Base-by-base conservation (phyloP, 2,888 invertebrate genomes). In the Thereva unica region DNA sequence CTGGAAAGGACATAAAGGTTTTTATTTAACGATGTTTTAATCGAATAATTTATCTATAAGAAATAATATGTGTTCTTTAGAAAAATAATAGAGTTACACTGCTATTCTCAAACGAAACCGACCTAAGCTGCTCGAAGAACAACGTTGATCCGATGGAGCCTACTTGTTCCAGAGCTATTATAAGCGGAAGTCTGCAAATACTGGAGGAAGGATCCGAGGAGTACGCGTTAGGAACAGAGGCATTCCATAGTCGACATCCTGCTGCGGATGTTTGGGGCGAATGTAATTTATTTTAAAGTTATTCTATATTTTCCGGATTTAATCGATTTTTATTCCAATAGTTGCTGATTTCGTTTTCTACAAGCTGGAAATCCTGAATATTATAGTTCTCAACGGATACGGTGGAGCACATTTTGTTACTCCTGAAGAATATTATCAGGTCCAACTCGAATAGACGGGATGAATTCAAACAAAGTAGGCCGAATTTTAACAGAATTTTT, bases 301-400 rank as follows among this genome's bases (percentile, higher is more conserved):
- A 9, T n/a, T n/a, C n/a, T 47, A n/a, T n/a, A 9, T n/a, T 5
- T n/a, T 1, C n/a, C 2, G 5, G 3, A 47, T n/a, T n/a, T 5
- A 45, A 6, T 9, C 9, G 1, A 45, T 45, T 45, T 45, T 2
- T 42, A 8, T 42, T 42, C 3, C 9, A 8, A 8, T 80, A 91
- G 92, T 86, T 75, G 92, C 93, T 78, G 77, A 85, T 34, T 94
- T 92, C 83, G 91, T 88, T 75, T 86, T 93, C 42, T 90, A 90
- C 1, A 90, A 91, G 80, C 73, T 94, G 75, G 84, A 89, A 71
- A 89, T 93, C 56, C 82, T 83, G 41, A 85, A 89, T 73, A 89
- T 94, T 64, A 87, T 85, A 8, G 87, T 93, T 72, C 80, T 93
- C 73, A 92, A 93, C 76, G 89, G 85, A 78, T 93, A 91, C 77